Percentiles rank a stretch among this genome's conserved stretches.
phyloP scores from a whole-genome alignment of 2,888 invertebrate genomes.

The Polyploca ridens region DNA sequence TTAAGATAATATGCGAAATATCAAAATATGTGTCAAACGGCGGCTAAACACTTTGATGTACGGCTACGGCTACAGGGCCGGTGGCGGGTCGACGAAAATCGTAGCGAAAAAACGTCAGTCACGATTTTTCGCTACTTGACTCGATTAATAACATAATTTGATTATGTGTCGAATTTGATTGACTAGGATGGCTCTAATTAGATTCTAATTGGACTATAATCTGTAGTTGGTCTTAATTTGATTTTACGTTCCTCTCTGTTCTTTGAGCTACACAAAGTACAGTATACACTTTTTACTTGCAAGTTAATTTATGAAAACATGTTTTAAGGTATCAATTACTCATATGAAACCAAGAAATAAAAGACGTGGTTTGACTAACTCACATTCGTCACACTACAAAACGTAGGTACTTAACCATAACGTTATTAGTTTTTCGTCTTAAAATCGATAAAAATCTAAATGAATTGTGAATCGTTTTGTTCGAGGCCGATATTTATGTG shows the following conservation, averaged over 20 bases:
- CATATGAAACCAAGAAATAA: neutral
- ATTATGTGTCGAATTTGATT: constrained; percentile 39
- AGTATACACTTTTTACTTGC: too few relatives aligned
- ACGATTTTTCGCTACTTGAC: constrained; percentile 47
- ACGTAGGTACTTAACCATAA: constrained; percentile 36
- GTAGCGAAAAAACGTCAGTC: constrained; percentile 39
- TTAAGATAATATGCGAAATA: constrained; percentile 76
- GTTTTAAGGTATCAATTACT: neutral
- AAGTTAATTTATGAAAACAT: neutral
- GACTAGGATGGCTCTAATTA: constrained; percentile 37
- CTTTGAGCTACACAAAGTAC: neutral
- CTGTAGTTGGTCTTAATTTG: constrained; percentile 31
- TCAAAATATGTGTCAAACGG: constrained; percentile 79
- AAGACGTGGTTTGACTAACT: neutral
- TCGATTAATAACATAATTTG: constrained; percentile 44
- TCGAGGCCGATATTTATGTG: constrained; percentile 69
- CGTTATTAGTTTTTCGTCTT: constrained; percentile 76
- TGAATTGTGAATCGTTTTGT: constrained; percentile 72
- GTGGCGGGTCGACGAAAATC: constrained; percentile 31
- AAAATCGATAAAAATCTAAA: constrained; percentile 80
- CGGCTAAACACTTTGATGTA: constrained; percentile 74
- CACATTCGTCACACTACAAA: constrained; percentile 13
- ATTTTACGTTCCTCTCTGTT: neutral
- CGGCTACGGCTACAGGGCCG: constrained; percentile 20
- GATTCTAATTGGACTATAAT: constrained; percentile 44